phyloP scores from a whole-genome alignment of 2,888 invertebrate genomes.

The Keiferia lycopersicella region DNA sequence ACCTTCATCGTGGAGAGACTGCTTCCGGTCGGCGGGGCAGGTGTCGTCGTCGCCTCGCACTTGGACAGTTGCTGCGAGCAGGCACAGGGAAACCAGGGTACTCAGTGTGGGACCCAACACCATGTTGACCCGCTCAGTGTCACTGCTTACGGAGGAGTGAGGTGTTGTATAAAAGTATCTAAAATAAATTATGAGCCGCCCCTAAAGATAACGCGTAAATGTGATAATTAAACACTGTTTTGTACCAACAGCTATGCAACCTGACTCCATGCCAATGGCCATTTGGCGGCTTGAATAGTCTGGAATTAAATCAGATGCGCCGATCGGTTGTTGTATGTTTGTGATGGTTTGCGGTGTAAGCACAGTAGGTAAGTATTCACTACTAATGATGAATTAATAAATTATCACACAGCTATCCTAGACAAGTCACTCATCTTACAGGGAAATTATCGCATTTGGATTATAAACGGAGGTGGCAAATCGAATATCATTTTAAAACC shows the following conservation, averaged over 20 bases:
- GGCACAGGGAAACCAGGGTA: slow-evolving; percentile 37
- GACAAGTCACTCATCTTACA: too few relatives aligned
- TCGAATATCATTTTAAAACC: too few relatives aligned
- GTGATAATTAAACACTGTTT: background rate
- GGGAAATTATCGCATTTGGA: too few relatives aligned
- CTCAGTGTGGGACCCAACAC: slow-evolving; percentile 38
- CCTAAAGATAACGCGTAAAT: slow-evolving; percentile 49
- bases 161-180: background rate
- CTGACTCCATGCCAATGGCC: slow-evolving; percentile 4
- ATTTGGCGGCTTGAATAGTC: slow-evolving; percentile 3
- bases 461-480: too few relatives aligned
- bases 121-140: slow-evolving; percentile 39
- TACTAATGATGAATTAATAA: too few relatives aligned
- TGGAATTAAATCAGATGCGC: background rate
- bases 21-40: slow-evolving; percentile 50
- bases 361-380: slow-evolving; percentile 8
- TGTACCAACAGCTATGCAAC: background rate
- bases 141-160: slow-evolving; percentile 7
- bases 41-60: slow-evolving; percentile 31
- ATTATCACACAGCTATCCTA: too few relatives aligned
- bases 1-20: slow-evolving; percentile 56
- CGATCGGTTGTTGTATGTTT: background rate
- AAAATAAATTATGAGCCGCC: slow-evolving; percentile 59
- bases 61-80: slow-evolving; percentile 31
- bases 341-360: slow-evolving; percentile 40